A percentile compares a stretch with the other conserved stretches of the same genome.
Evolutionary conservation across 1,140 invertebrate species (phyloP).

Genomic region (Drosophila tropicalis): DNA sequence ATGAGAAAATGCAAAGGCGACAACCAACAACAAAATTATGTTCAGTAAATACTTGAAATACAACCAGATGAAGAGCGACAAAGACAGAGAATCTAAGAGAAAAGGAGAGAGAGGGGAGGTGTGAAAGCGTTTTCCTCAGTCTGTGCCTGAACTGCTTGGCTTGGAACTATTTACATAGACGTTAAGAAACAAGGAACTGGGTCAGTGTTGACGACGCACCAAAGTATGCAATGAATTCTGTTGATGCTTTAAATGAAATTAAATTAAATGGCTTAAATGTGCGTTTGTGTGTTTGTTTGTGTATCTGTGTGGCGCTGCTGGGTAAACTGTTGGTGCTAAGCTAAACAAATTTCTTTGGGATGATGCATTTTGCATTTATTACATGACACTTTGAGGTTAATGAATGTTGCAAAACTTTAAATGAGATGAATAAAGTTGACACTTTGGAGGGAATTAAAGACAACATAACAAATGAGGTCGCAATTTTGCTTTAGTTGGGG

Average conservation of each 20-base stretch:
- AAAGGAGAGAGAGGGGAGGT: neutral
- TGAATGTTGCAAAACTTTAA: slow-evolving; percentile 30
- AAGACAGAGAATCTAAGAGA: neutral
- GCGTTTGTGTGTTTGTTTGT: neutral
- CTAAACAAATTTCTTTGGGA: slow-evolving; percentile 41
- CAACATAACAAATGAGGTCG: neutral
- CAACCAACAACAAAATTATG: slow-evolving; percentile 73
- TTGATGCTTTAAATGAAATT: slow-evolving; percentile 57
- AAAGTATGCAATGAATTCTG: slow-evolving; percentile 74
- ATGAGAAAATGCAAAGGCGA: slow-evolving; percentile 77
- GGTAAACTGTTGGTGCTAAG: slow-evolving; percentile 9
- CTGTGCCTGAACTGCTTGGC: slow-evolving; percentile 21
- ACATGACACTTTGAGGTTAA: slow-evolving; percentile 29
- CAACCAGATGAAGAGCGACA: slow-evolving; percentile 37
- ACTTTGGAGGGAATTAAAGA: neutral
- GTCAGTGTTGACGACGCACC: slow-evolving; percentile 53
- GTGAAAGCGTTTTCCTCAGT: neutral
- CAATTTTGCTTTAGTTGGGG: neutral
- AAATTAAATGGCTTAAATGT: slow-evolving; percentile 55
- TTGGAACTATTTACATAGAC: slow-evolving; percentile 48
- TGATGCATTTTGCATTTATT: slow-evolving; percentile 55
- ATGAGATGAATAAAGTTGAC: neutral
- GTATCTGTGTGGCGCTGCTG: no score
- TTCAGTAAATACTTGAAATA: slow-evolving; percentile 70
- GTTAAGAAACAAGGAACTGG: slow-evolving; percentile 55